phyloP scores from a whole-genome alignment of 2,797 vertebrate species.

The Aeoliscus strigatus region DNA sequence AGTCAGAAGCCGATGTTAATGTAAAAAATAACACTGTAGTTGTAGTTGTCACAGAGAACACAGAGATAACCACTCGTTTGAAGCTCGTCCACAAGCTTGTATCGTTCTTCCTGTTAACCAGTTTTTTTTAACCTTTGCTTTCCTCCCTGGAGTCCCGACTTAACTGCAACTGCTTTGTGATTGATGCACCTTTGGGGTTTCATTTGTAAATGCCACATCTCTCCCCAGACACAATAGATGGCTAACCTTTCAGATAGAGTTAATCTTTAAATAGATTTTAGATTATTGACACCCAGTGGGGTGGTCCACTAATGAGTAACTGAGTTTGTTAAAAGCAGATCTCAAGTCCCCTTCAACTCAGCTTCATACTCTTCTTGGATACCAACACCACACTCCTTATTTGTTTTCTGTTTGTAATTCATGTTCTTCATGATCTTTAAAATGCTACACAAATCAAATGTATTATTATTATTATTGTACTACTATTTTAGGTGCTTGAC shows the following conservation, averaged over 20 bases:
- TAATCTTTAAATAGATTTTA: constrained; percentile 61
- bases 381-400: no score
- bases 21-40: constrained; percentile 14
- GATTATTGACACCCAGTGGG: constrained; percentile 66
- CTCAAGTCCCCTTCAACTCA: no score
- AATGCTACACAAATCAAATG: no score
- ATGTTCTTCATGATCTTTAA: no score
- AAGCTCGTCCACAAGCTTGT: constrained; percentile 8
- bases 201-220: constrained; percentile 60
- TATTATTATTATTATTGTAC: no score
- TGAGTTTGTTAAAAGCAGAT: constrained; percentile 35
- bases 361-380: no score
- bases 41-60: constrained; percentile 14
- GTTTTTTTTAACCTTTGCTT: constrained; percentile 52
- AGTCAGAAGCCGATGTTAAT: constrained; percentile 6
- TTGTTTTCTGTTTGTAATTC: no score
- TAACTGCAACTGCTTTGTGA: constrained; percentile 37
- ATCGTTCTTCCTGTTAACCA: constrained; percentile 25
- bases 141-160: constrained; percentile 37
- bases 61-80: not conserved
- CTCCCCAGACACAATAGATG: constrained; percentile 39
- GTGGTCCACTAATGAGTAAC: constrained; percentile 52
- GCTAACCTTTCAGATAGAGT: constrained; percentile 56
- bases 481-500: no score
- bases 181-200: constrained; percentile 48